Conservation (phyloP, 2,797 vertebrate genomes). For the Hydrophis major region DNA sequence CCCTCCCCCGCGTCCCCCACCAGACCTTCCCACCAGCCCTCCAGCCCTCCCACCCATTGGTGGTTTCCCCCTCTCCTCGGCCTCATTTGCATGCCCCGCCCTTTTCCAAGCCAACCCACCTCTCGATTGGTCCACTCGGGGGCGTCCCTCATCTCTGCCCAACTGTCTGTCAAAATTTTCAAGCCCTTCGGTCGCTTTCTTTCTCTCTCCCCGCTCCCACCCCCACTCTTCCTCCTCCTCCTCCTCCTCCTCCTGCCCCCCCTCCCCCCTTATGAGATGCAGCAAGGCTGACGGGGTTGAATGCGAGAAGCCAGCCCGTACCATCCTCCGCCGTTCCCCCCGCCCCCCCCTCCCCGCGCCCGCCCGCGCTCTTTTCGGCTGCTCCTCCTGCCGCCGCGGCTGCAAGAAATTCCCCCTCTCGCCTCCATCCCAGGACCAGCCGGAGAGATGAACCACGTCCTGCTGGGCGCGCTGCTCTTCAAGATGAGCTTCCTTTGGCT, state of each 20-base stretch:
- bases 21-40: neutral
- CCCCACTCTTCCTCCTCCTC: accelerated
- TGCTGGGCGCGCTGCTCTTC: neutral
- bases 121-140: constrained; percentile 2
- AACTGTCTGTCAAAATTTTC: constrained; percentile 5
- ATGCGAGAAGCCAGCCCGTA: constrained; percentile 5
- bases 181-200: neutral
- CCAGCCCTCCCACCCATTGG: constrained; percentile 14
- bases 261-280: constrained; percentile 16
- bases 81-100: constrained; percentile 16
- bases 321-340: neutral
- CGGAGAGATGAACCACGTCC: neutral
- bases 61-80: neutral
- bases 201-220: accelerated
- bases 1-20: neutral
- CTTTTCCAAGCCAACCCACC: neutral
- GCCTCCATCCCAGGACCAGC: neutral
- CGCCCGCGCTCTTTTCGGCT: neutral
- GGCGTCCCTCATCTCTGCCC: constrained; percentile 18
- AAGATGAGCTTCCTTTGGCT: neutral
- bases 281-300: constrained; percentile 29
- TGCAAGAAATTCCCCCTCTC: neutral
- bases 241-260: neutral
- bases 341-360: neutral
- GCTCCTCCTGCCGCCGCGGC: neutral